Base-by-base conservation (phyloP, 2,888 invertebrate species). In the Drosophila gaucha region DNA sequence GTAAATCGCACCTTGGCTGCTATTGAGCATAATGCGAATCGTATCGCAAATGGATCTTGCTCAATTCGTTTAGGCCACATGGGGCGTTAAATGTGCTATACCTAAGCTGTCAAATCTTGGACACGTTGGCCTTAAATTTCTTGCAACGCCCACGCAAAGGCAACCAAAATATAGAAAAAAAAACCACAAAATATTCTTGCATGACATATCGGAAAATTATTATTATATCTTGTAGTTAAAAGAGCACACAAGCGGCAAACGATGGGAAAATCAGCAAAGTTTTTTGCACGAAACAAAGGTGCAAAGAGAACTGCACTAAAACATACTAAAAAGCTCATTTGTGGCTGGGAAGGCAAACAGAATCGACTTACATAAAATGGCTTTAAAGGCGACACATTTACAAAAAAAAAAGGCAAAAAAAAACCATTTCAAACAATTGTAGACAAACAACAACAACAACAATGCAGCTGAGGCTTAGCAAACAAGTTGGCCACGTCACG, bases 401-500 rank as follows among this genome's bases (percentile, higher is more conserved):
- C 83, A 70, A 58, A 73, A 82, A 65, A 57, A 52, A 56, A n/a
- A n/a, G n/a, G 71, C 60, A 83, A 78, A 66, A 36, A 52, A 33
- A 41, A 46, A 49, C 31, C 47, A 57, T 65, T 79, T 83, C 67
- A 74, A 74, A 77, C 77, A 80, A 84, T 83, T 86, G 84, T 67
- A 58, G 62, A 43, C 60, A 58, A 78, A 71, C 57, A 50, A 43
- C 44, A 65, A 51, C 46, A 62, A 47, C 35, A 65, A 38, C 36
- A 57, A 56, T 47, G 63, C 10, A 38, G 63, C 44, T 22, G 39
- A 49, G 69, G 69, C 63, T 62, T 56, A 47, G 65, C 64, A 85
- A 87, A 79, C 86, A 83, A 88, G 80, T 86, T 88, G 76, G 87
- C 89, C 88, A 76, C 89, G 89, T 85, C 89, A 85, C 85, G 85